Evolutionary conservation across 2,113 vertebrate species (phyloP).

Genomic region (Micronycteris hirsuta): DNA sequence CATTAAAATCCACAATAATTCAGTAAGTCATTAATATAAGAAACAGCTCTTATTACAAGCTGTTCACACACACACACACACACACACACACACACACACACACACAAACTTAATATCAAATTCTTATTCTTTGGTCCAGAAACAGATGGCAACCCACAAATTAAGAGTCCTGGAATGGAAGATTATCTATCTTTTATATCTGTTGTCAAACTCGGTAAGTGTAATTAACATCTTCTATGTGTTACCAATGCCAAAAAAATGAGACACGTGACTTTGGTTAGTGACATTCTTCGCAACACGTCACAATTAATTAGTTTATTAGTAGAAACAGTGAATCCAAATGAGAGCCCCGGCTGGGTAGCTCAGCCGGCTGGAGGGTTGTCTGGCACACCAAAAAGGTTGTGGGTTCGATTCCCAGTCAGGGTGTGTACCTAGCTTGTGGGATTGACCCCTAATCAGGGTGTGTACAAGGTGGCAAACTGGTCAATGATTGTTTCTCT

Average conservation of each 20-base stretch:
- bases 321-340: not conserved
- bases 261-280: not conserved
- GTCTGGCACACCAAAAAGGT: too few relatives aligned
- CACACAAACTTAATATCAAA: not conserved
- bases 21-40: constrained; percentile 55
- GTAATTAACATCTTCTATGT: constrained; percentile 41
- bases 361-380: too few relatives aligned
- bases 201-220: constrained; percentile 29
- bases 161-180: constrained; percentile 11
- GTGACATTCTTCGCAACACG: not conserved
- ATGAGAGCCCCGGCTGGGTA: too few relatives aligned
- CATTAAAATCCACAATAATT: constrained; percentile 44
- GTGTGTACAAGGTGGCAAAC: too few relatives aligned
- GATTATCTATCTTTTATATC: constrained; percentile 32
- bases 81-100: too few relatives aligned
- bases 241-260: not conserved
- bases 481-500: too few relatives aligned
- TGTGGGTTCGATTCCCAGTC: too few relatives aligned
- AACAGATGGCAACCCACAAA: constrained; percentile 65
- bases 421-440: too few relatives aligned
- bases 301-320: constrained; percentile 1
- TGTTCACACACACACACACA: not conserved
- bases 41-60: constrained; percentile 60
- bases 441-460: too few relatives aligned
- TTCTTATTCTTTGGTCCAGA: constrained; percentile 22